Conservation (phyloP, 2,113 vertebrate genomes). For the Labrus mixtus region DNA sequence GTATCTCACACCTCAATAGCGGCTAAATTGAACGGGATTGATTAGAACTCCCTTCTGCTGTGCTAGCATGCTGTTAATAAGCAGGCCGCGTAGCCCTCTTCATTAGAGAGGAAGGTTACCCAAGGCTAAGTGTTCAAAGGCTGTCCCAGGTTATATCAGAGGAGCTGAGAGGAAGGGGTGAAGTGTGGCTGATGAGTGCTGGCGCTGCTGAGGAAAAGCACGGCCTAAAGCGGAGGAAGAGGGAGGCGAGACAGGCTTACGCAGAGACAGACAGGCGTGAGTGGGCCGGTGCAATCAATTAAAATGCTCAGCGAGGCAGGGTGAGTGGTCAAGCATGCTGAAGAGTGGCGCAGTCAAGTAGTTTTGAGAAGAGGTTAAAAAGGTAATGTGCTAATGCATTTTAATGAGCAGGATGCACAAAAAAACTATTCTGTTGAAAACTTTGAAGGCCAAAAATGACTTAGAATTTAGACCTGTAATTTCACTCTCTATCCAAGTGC, state of each 20-base stretch:
- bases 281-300: conserved; percentile 44
- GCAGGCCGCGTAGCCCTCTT: conserved; percentile 44
- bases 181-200: conserved; percentile 10
- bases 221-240: conserved; percentile 8
- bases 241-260: not conserved
- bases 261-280: conserved; percentile 1
- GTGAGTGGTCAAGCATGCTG: conserved; percentile 44
- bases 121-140: conserved; percentile 61
- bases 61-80: conserved; percentile 56
- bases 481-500: too few relatives aligned
- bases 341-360: conserved; percentile 35
- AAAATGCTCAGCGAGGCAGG: conserved; percentile 24
- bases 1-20: conserved; percentile 51
- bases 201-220: conserved; percentile 5
- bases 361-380: conserved; percentile 32
- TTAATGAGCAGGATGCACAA: not conserved
- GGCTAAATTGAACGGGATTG: conserved; percentile 55
- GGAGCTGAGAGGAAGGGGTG: conserved; percentile 35
- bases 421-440: conserved; percentile 3
- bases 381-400: conserved; percentile 41
- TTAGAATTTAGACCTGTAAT: too few relatives aligned
- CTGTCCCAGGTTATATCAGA: conserved; percentile 45
- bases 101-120: conserved; percentile 60
- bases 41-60: conserved; percentile 69
- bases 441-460: not conserved